Base-by-base conservation (phyloP, 2,888 invertebrate genomes). In the Dryococelus australis region DNA sequence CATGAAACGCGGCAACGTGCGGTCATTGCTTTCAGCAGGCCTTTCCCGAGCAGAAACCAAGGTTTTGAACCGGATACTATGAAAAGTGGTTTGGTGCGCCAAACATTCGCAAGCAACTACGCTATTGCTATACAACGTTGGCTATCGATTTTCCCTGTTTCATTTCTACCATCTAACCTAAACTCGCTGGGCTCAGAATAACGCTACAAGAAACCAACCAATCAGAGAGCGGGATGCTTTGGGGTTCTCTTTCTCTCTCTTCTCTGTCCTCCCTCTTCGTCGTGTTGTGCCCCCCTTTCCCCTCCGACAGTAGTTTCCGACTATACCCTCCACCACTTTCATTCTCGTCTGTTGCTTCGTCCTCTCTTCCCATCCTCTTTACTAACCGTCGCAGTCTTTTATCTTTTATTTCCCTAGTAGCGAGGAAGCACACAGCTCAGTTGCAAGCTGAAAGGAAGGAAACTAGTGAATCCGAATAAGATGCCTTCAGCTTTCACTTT, bases 81-180 rank as follows among this genome's bases (percentile, higher is more conserved):
- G 10, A 65, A 65, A 65, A 0, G n/a, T 10, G 65, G 51, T 20
- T 43, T 84, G 20, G 51, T 84, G 27, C 13, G 35, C 80, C 65
- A 83, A 65, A 86, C 65, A 43, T 47, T n/a, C 65, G 53, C 83
- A n/a, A 81, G 80, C 79, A 47, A 86, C 84, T 53, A 53, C 86
- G 83, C 86, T 84, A 53, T 86, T 51, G 86, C 86, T 86, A 87
- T 86, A 86, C 87, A 87, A 86, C 85, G 51, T 24, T 12, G 20
- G 65, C 65, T 88, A 88, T 88, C 88, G 88, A 88, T 88, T 88
- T 88, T 88, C 87, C 51, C 84, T 86, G 79, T 85, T 86, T 88
- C 88, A 88, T 86, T 80, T 86, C 88, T 85, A 81, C 88, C 85
- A 88, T 84, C 85, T 87, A 88, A 87, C 88, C 88, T 88, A 88